A percentile compares a stretch with the other conserved stretches of the same genome.
Conservation (phyloP, 2,888 invertebrate species). For the Chloromyia formosa region DNA sequence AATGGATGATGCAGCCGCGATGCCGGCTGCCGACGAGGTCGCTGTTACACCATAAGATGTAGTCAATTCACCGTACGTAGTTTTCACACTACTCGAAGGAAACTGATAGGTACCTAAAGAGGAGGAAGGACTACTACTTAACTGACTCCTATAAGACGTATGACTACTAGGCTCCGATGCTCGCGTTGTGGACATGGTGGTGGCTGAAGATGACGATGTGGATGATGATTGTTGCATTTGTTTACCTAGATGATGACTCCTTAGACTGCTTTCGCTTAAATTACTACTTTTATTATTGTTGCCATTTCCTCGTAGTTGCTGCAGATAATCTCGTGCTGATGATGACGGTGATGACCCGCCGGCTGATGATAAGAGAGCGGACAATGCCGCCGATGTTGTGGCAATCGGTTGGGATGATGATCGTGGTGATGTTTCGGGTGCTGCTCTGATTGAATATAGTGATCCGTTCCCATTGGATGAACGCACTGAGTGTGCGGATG, state of each 20-base stretch:
- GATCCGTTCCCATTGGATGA: slow-evolving; percentile 59
- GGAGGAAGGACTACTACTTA: slow-evolving; percentile 52
- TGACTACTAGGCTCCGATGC: slow-evolving; percentile 55
- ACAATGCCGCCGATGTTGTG: slow-evolving; percentile 52
- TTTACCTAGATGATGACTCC: slow-evolving; percentile 46
- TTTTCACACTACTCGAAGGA: slow-evolving; percentile 50
- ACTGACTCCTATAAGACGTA: slow-evolving; percentile 51
- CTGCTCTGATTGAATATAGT: slow-evolving; percentile 59
- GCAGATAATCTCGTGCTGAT: slow-evolving; percentile 51
- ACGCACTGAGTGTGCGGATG: slow-evolving; percentile 44
- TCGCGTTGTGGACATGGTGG: slow-evolving; percentile 10
- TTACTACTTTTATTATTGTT: slow-evolving; percentile 48
- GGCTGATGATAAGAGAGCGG: slow-evolving; percentile 57
- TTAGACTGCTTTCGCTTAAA: slow-evolving; percentile 39
- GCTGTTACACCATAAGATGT: slow-evolving; percentile 51
- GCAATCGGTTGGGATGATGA: slow-evolving; percentile 45
- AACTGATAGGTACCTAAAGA: slow-evolving; percentile 52
- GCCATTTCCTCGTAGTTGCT: slow-evolving; percentile 45
- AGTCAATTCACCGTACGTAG: slow-evolving; percentile 44
- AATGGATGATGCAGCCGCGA: slow-evolving; percentile 34
- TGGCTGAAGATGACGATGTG: slow-evolving; percentile 3
- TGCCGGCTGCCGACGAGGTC: slow-evolving; percentile 7
- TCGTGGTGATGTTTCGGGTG: slow-evolving; percentile 59
- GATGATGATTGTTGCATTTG: slow-evolving; percentile 42
- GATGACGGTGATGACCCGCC: slow-evolving; percentile 57